Conservation (phyloP, 2,797 vertebrate species). For the Myripristis jacobus region DNA sequence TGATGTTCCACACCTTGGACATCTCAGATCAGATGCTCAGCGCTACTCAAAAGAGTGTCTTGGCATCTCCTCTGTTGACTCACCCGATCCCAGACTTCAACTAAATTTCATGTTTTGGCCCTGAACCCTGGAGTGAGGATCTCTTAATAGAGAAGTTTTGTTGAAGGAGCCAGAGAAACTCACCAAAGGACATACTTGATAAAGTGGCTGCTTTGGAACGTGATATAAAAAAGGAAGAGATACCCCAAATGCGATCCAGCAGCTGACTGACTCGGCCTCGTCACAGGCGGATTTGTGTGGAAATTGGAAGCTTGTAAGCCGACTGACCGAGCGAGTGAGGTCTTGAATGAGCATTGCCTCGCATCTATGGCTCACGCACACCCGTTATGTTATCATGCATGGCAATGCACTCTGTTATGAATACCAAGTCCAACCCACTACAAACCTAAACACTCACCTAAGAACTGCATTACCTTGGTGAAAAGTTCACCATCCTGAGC, state of each 20-base stretch:
- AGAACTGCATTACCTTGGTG: slow-evolving; percentile 60
- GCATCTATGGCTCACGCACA: slow-evolving; percentile 62
- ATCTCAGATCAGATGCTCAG: slow-evolving; percentile 48
- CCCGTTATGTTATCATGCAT: slow-evolving; percentile 52
- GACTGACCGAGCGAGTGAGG: slow-evolving; percentile 32
- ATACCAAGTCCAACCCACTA: slow-evolving; percentile 61
- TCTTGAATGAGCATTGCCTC: slow-evolving; percentile 50
- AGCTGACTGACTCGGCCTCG: slow-evolving; percentile 37
- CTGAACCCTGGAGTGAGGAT: slow-evolving; percentile 61
- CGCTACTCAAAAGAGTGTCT: slow-evolving; percentile 56
- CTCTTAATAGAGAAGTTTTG: slow-evolving; percentile 71
- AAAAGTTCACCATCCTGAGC: slow-evolving; percentile 38
- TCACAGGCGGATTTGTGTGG: slow-evolving; percentile 43
- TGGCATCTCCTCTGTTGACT: slow-evolving; percentile 61
- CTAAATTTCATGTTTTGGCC: slow-evolving; percentile 71
- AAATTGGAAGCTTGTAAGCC: slow-evolving; percentile 66
- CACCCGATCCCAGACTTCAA: slow-evolving; percentile 37
- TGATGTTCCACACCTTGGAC: slow-evolving; percentile 26
- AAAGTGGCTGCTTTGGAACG: slow-evolving; percentile 63
- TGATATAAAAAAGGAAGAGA: slow-evolving; percentile 65
- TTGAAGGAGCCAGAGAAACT: slow-evolving; percentile 67
- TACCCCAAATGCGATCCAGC: slow-evolving; percentile 66
- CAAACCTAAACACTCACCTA: slow-evolving; percentile 55
- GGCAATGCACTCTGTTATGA: slow-evolving; percentile 45
- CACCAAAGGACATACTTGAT: slow-evolving; percentile 66